Evolutionary conservation across 2,888 invertebrate genomes (phyloP).

Genomic region (Deilephila porcellus): DNA sequence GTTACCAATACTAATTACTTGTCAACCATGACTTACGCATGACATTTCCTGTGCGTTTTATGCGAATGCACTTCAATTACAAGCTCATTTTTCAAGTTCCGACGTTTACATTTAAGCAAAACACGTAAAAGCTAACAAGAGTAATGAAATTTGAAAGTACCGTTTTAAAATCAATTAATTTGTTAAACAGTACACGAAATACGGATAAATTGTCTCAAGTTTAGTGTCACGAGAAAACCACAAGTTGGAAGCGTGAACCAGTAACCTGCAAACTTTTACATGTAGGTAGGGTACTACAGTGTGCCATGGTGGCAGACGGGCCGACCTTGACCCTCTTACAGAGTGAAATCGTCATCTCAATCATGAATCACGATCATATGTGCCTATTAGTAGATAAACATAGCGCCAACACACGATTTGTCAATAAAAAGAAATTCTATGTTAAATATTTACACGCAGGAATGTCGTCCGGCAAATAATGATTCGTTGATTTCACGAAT

Average conservation of each 20-base stretch:
- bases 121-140: not conserved
- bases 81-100: not conserved
- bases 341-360: conserved; percentile 77
- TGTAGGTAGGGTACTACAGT: conserved; percentile 31
- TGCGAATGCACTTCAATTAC: not conserved
- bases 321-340: conserved; percentile 75
- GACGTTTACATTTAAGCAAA: too few species aligned
- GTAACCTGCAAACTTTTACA: conserved; percentile 48
- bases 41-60: not conserved
- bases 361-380: conserved; percentile 45
- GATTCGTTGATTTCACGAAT: conserved; percentile 9
- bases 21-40: not conserved
- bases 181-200: conserved; percentile 31
- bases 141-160: conserved; percentile 25
- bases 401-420: conserved; percentile 4
- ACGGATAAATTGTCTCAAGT: conserved; percentile 26
- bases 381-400: conserved; percentile 39
- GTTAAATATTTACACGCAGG: conserved; percentile 11
- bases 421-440: conserved; percentile 15
- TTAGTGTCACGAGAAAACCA: conserved; percentile 33
- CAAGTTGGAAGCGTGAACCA: conserved; percentile 42
- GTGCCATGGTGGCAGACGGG: conserved; percentile 47
- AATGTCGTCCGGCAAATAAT: not conserved
- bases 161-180: conserved; percentile 31
- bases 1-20: conserved; percentile 33